Conservation (phyloP, 2,888 invertebrate species). For the Epinotia nisella region DNA sequence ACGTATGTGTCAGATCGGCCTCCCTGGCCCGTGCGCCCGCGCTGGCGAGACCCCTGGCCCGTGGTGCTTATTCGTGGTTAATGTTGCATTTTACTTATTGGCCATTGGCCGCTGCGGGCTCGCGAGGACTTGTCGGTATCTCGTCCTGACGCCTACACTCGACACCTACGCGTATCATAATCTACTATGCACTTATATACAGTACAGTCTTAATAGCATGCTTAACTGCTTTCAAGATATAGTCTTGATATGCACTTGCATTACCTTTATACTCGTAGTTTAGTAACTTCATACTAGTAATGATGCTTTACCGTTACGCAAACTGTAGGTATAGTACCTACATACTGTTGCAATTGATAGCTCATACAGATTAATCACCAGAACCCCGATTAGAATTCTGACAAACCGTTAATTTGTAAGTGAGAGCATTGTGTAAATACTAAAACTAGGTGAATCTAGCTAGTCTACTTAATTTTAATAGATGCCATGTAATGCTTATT, state of each 20-base stretch:
- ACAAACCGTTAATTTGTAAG: too few relatives aligned
- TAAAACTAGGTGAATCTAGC: neutral
- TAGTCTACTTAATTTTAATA: neutral
- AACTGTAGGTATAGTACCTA: too few relatives aligned
- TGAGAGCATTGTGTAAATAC: too few relatives aligned
- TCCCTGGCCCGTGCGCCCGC: neutral
- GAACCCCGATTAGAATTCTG: neutral
- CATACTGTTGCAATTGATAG: too few relatives aligned
- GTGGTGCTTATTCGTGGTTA: slow-evolving; percentile 49
- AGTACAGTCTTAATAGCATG: slow-evolving; percentile 6
- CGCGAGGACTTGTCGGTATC: slow-evolving; percentile 45
- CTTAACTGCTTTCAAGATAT: neutral
- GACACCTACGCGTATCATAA: slow-evolving; percentile 25
- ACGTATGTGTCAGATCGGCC: neutral
- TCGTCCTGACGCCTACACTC: slow-evolving; percentile 55
- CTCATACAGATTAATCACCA: neutral
- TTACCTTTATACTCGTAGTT: neutral
- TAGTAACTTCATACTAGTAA: neutral
- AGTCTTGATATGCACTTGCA: neutral
- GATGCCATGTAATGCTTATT: neutral
- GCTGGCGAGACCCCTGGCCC: neutral
- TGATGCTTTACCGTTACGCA: too few relatives aligned
- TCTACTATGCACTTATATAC: slow-evolving; percentile 24
- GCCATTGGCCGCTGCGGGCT: slow-evolving; percentile 37
- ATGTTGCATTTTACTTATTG: slow-evolving; percentile 62